These are phyloP conservation scores for Mormoops blainvillei DNA, from an alignment of 2,113 vertebrate genomes.

Conservation along the genomic window DNA sequence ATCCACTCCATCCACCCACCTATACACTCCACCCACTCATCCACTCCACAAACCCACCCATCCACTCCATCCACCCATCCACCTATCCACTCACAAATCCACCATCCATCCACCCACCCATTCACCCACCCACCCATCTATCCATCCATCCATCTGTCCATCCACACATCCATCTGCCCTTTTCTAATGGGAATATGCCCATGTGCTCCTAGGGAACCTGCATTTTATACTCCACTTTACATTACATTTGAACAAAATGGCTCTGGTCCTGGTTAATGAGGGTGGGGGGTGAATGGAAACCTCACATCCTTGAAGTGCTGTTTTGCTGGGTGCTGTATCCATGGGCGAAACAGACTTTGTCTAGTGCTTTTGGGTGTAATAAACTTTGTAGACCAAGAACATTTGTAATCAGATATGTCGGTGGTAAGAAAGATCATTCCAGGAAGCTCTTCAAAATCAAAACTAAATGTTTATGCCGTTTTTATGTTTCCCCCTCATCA, in stretches of 20 bases:
- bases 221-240: background rate
- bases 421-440: background rate
- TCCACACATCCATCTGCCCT: background rate
- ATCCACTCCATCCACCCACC: accelerated
- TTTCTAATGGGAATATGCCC: background rate
- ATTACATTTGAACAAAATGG: background rate
- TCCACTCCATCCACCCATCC: background rate
- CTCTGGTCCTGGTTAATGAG: background rate
- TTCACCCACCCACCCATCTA: accelerated
- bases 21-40: background rate
- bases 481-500: background rate
- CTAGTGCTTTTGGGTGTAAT: background rate
- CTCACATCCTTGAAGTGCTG: background rate
- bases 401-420: background rate
- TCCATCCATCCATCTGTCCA: background rate
- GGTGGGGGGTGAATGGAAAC: background rate
- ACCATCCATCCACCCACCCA: accelerated
- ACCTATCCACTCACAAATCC: accelerated
- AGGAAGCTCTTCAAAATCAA: background rate
- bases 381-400: background rate
- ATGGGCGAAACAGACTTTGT: background rate
- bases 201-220: background rate
- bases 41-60: background rate
- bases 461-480: background rate
- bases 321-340: background rate